Base-by-base conservation (phyloP, 2,888 invertebrate genomes). In the Xiphydria camelus region DNA sequence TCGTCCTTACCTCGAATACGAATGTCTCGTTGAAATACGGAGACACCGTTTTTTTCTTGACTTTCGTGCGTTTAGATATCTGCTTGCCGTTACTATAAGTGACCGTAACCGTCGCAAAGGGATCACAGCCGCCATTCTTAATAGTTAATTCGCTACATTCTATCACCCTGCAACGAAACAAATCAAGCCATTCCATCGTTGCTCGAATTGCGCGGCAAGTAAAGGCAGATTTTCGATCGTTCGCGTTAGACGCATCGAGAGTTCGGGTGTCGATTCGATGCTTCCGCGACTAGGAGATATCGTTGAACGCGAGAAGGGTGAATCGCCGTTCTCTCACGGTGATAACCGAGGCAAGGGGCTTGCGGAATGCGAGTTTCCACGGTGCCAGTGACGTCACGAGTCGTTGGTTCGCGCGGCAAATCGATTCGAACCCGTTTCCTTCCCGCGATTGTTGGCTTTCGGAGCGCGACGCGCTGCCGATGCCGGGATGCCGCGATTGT, bases 121-220 rank as follows among this genome's bases (percentile, higher is more conserved):
- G 93, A 78, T 94, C 94, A 79, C 94, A 94, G 64, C 89, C 86
- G 62, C 93, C 91, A 77, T 91, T 91, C 74, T 90, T 91, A 57
- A 92, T 86, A 52, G 92, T 89, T 73, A 94, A 81, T 76, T 94
- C 93, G 55, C 87, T 85, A 77, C 93, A 94, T 77, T 92, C 92
- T 57, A 88, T 81, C 49, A 94, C 86, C 57, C 88, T 82, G 55
- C 3, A 61, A 64, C 45, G 25, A n/a, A n/a, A n/a, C n/a, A n/a
- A n/a, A n/a, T n/a, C n/a, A n/a, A n/a, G n/a, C n/a, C n/a, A n/a
- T n/a, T n/a, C n/a, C n/a, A n/a, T n/a, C n/a, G n/a, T n/a, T n/a
- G n/a, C n/a, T n/a, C n/a, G n/a, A n/a, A n/a, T n/a, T n/a, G n/a
- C n/a, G n/a, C n/a, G n/a, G n/a, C n/a, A n/a, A n/a, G n/a, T n/a